A percentile compares a stretch with the other conserved stretches of the same genome.
Evolutionary conservation across 2,113 vertebrate genomes (phyloP).

Genomic region (Dasyprocta punctata): DNA sequence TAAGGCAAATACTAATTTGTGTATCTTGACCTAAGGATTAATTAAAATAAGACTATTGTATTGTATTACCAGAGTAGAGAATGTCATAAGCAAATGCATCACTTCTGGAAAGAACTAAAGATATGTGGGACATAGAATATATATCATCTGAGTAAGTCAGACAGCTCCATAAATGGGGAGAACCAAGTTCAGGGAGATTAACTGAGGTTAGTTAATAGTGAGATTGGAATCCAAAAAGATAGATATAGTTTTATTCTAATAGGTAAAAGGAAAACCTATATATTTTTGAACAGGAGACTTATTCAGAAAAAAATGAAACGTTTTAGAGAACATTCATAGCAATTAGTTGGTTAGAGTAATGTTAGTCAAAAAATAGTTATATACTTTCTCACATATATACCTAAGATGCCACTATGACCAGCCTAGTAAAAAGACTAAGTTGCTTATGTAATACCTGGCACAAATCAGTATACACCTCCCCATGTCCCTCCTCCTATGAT

Average conservation of each 20-base stretch:
- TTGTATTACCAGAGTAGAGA: not conserved
- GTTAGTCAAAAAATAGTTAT: not conserved
- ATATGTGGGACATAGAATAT: not conserved
- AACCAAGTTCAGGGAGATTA: not conserved
- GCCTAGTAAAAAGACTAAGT: not conserved
- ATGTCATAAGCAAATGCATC: not conserved
- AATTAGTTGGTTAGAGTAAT: not conserved
- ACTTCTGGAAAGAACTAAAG: not conserved
- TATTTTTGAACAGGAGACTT: not conserved
- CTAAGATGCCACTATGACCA: not conserved
- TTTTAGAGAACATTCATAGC: not conserved
- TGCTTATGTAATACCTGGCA: not conserved
- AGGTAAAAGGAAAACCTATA: not conserved
- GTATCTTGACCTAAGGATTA: not conserved
- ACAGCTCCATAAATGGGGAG: not conserved
- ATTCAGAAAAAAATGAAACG: not conserved
- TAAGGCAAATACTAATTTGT: conserved; percentile 22
- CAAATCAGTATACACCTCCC: not conserved
- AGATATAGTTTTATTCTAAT: not conserved
- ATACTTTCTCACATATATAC: not conserved
- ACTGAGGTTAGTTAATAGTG: not conserved
- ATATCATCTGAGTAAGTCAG: not conserved
- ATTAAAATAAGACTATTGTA: not conserved
- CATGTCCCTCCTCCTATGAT: rapidly evolving
- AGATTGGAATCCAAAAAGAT: not conserved